These are phyloP conservation scores for Amblyteles armatorius DNA, from an alignment of 2,888 invertebrate genomes.

Conservation along the genomic window DNA sequence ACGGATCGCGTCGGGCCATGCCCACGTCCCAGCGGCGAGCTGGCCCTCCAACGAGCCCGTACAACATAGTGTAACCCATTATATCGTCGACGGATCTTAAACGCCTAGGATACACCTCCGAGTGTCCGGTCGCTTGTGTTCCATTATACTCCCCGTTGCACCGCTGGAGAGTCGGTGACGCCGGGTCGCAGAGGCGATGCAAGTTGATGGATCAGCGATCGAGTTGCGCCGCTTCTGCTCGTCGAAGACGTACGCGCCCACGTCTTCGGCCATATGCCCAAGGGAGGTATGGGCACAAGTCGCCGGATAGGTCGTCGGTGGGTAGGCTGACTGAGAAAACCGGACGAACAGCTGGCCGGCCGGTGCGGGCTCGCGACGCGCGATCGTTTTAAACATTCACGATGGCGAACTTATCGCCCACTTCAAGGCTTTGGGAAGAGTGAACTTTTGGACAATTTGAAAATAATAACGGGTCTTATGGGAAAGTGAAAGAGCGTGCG, in stretches of 20 bases:
- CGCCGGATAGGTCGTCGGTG: neutral
- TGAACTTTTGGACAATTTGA: no score
- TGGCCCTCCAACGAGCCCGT: conserved; percentile 19
- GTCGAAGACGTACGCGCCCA: conserved; percentile 34
- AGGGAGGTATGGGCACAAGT: conserved; percentile 41
- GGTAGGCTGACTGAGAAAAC: neutral
- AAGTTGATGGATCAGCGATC: conserved; percentile 76
- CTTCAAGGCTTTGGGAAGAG: no score
- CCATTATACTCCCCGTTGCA: conserved; percentile 14
- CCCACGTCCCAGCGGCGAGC: conserved; percentile 52
- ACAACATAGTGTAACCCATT: conserved; percentile 67
- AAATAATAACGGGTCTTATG: no score
- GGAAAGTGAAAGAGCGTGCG: no score
- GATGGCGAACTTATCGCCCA: no score
- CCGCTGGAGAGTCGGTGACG: conserved; percentile 22
- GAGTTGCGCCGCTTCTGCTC: conserved; percentile 16
- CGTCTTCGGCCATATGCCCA: conserved; percentile 47
- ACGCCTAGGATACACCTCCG: conserved; percentile 53
- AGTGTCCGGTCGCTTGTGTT: conserved; percentile 23
- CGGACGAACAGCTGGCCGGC: conserved; percentile 8
- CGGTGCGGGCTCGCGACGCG: neutral
- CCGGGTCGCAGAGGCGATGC: conserved; percentile 19
- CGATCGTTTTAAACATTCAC: neutral
- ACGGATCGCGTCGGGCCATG: conserved; percentile 45
- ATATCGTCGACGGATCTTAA: conserved; percentile 61